These are phyloP conservation scores for Pseudorhiza aurosa DNA, from an alignment of 30 jellyfish, hydroid and myxozoan genomes.

Conservation along the genomic window DNA sequence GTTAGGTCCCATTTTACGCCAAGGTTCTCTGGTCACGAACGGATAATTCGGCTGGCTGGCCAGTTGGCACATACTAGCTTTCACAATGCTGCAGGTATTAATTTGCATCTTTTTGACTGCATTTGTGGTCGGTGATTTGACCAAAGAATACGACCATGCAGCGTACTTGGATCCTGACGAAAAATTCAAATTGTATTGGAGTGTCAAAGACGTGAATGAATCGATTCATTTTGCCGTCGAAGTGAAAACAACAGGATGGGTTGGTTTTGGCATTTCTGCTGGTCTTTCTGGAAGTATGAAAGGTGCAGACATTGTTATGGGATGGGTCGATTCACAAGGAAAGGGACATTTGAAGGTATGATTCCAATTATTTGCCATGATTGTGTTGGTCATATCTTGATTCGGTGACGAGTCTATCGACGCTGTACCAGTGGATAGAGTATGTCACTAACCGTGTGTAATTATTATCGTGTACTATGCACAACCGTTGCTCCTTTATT, in stretches of 20 bases:
- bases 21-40: too few species aligned
- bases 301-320: conserved; percentile 45
- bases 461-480: too few species aligned
- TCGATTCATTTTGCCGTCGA: conserved; percentile 35
- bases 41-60: too few species aligned
- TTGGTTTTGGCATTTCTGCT: conserved; percentile 63
- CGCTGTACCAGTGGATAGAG: too few species aligned
- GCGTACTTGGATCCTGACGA: conserved; percentile 36
- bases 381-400: too few species aligned
- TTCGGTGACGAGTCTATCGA: too few species aligned
- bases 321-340: conserved; percentile 53
- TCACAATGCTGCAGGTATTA: too few species aligned
- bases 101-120: neutral
- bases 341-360: conserved; percentile 40
- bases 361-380: too few species aligned
- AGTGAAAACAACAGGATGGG: conserved; percentile 67
- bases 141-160: conserved; percentile 24
- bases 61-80: too few species aligned
- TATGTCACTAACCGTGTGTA: too few species aligned
- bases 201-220: conserved; percentile 29
- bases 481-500: too few species aligned
- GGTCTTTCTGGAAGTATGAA: conserved; percentile 57
- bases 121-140: neutral
- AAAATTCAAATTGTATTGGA: conserved; percentile 23
- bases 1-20: too few species aligned